Conservation (phyloP, 2,888 invertebrate species). For the Abrostola tripartita region DNA sequence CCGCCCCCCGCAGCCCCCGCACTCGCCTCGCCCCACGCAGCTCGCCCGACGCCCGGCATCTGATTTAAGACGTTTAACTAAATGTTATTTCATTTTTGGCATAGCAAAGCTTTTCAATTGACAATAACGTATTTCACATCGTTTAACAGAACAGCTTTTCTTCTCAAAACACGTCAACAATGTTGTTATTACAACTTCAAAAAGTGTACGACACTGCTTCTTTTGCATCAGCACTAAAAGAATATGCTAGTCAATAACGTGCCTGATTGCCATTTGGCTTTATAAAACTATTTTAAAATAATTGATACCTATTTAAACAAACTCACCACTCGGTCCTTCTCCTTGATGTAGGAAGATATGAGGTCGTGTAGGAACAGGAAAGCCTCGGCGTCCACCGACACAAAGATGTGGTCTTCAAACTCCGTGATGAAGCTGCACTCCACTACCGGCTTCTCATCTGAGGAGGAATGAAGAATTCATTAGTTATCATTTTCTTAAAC, state of each 20-base stretch:
- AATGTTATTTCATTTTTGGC: too few species aligned
- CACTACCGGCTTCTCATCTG: constrained; percentile 95
- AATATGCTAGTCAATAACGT: too few species aligned
- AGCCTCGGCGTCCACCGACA: constrained; percentile 99
- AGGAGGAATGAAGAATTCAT: background rate
- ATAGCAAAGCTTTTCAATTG: too few species aligned
- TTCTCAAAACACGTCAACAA: too few species aligned
- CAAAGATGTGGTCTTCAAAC: constrained; percentile 99
- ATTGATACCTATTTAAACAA: background rate
- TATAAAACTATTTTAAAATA: too few species aligned
- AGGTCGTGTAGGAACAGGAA: constrained; percentile 99
- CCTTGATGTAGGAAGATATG: constrained; percentile 98
- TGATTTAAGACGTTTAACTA: constrained; percentile 43
- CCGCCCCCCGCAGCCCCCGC: constrained; percentile 78
- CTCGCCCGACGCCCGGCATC: constrained; percentile 68
- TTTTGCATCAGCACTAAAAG: too few species aligned
- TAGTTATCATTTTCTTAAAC: too few species aligned
- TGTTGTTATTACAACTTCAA: too few species aligned
- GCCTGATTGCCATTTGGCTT: too few species aligned
- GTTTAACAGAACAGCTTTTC: too few species aligned
- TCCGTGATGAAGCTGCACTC: constrained; percentile 99
- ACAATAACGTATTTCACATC: too few species aligned
- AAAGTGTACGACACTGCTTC: too few species aligned
- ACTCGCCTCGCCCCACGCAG: constrained; percentile 55
- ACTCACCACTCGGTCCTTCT: constrained; percentile 94